Conservation (phyloP, 2,888 invertebrate species). For the Prosapia bicincta region DNA sequence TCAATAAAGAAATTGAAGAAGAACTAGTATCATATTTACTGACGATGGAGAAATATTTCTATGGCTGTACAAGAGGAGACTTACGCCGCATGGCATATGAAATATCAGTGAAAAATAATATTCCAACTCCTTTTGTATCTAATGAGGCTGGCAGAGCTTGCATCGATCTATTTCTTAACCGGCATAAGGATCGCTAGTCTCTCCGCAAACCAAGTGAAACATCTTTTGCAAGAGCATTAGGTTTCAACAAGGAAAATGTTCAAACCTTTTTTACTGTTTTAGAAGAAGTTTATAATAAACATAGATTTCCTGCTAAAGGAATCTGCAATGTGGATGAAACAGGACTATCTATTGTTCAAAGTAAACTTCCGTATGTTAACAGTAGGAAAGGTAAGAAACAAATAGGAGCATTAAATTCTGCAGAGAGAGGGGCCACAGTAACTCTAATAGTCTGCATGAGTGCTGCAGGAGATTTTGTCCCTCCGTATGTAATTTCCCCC, state of each 20-base stretch:
- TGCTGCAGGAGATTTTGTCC: too few relatives aligned
- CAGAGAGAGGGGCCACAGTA: too few relatives aligned
- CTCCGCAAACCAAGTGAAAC: background rate
- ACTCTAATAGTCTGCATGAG: too few relatives aligned
- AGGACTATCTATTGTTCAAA: too few relatives aligned
- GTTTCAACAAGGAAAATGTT: background rate
- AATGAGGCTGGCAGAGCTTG: background rate
- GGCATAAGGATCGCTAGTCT: background rate
- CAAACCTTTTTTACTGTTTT: too few relatives aligned
- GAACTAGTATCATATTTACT: background rate
- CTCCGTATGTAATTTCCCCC: too few relatives aligned
- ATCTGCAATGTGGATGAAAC: too few relatives aligned
- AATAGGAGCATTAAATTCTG: too few relatives aligned
- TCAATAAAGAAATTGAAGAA: background rate
- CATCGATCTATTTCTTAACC: background rate
- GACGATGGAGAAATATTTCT: background rate
- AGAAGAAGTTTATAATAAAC: too few relatives aligned
- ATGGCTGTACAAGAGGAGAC: background rate
- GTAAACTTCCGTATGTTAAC: too few relatives aligned
- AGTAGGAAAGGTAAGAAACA: too few relatives aligned
- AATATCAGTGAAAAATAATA: slow-evolving; percentile 23
- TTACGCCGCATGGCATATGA: background rate
- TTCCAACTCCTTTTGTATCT: background rate
- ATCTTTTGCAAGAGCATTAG: background rate
- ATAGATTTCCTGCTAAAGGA: too few relatives aligned